Evolutionary conservation across 2,113 vertebrate species (phyloP).

Genomic region (Cyrtonyx montezumae): DNA sequence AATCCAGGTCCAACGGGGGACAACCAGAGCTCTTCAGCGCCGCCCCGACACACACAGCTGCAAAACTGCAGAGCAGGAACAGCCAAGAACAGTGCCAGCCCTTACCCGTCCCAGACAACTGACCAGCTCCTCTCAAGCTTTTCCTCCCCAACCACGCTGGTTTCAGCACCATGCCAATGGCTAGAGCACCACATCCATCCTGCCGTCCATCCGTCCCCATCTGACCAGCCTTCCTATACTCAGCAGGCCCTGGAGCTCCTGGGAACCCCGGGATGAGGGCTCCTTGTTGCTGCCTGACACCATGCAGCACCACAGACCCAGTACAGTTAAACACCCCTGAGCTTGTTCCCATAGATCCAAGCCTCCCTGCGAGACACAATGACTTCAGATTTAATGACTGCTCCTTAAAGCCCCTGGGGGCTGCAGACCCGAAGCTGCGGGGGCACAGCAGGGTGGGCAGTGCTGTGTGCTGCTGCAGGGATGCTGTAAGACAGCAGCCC

Average conservation of each 20-base stretch:
- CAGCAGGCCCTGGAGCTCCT: not conserved
- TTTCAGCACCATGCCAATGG: accelerated
- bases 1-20: not conserved
- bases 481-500: accelerated
- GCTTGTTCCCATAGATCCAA: accelerated
- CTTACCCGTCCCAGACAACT: not conserved
- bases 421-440: not conserved
- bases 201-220: not conserved
- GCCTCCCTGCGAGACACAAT: accelerated
- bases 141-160: accelerated
- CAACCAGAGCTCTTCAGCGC: not conserved
- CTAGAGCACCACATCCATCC: not conserved
- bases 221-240: not conserved
- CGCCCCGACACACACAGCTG: too few species aligned
- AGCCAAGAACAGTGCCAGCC: not conserved
- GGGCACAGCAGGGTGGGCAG: too few species aligned
- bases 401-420: not conserved
- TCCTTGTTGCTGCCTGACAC: not conserved
- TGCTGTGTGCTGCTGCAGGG: accelerated
- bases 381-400: not conserved
- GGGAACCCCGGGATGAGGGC: not conserved
- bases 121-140: not conserved
- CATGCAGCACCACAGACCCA: accelerated
- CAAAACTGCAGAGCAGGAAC: not conserved
- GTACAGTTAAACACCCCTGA: not conserved